Evolutionary conservation across 2,888 invertebrate species (phyloP).

Genomic region (Plutella xylostella): DNA sequence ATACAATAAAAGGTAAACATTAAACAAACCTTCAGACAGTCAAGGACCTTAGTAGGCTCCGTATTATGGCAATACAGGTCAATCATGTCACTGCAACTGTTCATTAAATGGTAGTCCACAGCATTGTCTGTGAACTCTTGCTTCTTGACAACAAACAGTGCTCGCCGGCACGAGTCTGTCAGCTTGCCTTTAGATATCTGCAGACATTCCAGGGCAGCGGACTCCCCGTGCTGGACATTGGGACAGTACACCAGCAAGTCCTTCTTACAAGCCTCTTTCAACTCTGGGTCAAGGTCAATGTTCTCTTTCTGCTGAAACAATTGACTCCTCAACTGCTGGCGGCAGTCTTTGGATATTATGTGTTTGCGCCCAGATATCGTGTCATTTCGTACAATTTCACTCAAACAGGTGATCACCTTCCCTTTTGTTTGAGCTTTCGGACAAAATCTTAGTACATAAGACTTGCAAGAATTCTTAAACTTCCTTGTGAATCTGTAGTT

Average conservation of each 20-base stretch:
- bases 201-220: constrained; percentile 85
- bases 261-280: constrained; percentile 83
- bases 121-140: constrained; percentile 89
- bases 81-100: constrained; percentile 88
- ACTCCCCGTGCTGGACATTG: constrained; percentile 75
- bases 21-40: constrained; percentile 77
- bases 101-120: constrained; percentile 86
- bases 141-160: constrained; percentile 86
- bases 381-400: constrained; percentile 91
- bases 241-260: constrained; percentile 83
- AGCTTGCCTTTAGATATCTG: constrained; percentile 73
- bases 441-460: constrained; percentile 79
- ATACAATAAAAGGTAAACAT: neutral
- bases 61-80: constrained; percentile 84
- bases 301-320: constrained; percentile 93
- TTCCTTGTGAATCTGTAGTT: constrained; percentile 94
- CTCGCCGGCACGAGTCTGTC: constrained; percentile 78
- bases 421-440: constrained; percentile 79
- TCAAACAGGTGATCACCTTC: constrained; percentile 86
- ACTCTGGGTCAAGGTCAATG: constrained; percentile 84
- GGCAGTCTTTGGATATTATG: constrained; percentile 87
- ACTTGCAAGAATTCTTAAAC: constrained; percentile 94
- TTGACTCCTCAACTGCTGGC: constrained; percentile 91
- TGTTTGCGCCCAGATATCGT: constrained; percentile 82
- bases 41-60: constrained; percentile 76